Base-by-base conservation (phyloP, 92 coral and sea anemone genomes). In the Muricea muricata region DNA sequence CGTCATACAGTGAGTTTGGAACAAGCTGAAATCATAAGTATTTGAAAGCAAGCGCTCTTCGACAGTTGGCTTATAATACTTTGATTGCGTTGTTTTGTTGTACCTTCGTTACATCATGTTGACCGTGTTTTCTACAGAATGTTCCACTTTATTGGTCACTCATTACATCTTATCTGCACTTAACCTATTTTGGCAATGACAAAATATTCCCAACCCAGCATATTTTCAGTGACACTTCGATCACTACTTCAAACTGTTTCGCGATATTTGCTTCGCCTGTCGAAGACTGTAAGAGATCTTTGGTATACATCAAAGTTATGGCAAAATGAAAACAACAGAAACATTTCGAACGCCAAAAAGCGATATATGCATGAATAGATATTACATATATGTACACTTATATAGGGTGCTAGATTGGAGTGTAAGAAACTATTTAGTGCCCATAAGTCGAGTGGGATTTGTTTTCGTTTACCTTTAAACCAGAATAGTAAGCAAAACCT, bases 231-330 rank as follows among this genome's bases (percentile, higher is more conserved):
- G 23, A 12, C 70, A 31, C 70, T 63, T 63, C 30, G 11, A 63
- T 63, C 70, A 39, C 70, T 28, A 63, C 37, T 28, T 63, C 70
- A 26, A 13, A 39, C 70, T 63, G 10, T 32, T 10, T 28, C 37
- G 70, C 70, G 37, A 63, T 63, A 63, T 63, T 63, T 30, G 70
- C 70, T 63, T 63, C 70, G 35, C 70, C 6, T 14, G 18, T 30
- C n/a, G 9, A 52, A 18, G 0, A 52, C 60, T 63, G 34, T 10
- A 24, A 63, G 12, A 63, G 61, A 60, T 29, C 68, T 9, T 14
- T 60, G 8, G 21, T 60, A 15, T 6, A 54, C 17, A 3, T 60
- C 30, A 2, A 48, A 4, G 26, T 3, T 18, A 1, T 52, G 20
- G 20, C 23, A 52, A 18, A 17, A 20, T 52, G 4, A 52, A 52